Percentiles rank a stretch among this genome's conserved stretches.
Evolutionary conservation across 2,888 invertebrate genomes (phyloP).

Genomic region (Acanthosepion pharaonis): DNA sequence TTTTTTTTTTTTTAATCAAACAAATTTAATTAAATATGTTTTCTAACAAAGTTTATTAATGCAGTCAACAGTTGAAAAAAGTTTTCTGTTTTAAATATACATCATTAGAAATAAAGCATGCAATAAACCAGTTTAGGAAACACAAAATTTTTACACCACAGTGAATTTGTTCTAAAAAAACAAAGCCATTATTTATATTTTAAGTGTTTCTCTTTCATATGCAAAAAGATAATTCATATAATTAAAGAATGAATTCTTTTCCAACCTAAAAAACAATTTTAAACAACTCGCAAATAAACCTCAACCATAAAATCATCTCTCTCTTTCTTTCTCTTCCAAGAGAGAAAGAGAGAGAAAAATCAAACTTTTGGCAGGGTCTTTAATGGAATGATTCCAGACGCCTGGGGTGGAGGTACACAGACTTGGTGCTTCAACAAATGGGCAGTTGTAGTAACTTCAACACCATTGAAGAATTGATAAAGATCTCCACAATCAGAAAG

Average conservation of each 20-base stretch:
- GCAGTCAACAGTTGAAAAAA: no score
- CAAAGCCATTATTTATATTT: neutral
- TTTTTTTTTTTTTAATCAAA: no score
- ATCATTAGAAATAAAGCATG: neutral
- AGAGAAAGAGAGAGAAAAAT: neutral
- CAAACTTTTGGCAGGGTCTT: neutral
- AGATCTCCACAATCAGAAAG: no score
- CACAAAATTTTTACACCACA: neutral
- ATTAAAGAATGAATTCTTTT: neutral
- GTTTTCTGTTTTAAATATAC: neutral
- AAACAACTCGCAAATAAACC: neutral
- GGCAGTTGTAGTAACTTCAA: no score
- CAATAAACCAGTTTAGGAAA: neutral
- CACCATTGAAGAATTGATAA: no score
- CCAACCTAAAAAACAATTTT: neutral
- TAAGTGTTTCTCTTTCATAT: neutral
- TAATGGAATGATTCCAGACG: neutral
- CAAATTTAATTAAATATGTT: no score
- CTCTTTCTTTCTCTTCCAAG: no score
- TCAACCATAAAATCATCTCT: neutral
- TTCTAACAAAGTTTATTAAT: no score
- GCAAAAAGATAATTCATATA: neutral
- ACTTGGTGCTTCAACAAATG: no score
- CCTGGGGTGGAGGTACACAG: no score
- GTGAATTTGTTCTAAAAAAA: neutral